Base-by-base conservation (phyloP, 2,888 invertebrate species). In the Hirudinaria manillensis region DNA sequence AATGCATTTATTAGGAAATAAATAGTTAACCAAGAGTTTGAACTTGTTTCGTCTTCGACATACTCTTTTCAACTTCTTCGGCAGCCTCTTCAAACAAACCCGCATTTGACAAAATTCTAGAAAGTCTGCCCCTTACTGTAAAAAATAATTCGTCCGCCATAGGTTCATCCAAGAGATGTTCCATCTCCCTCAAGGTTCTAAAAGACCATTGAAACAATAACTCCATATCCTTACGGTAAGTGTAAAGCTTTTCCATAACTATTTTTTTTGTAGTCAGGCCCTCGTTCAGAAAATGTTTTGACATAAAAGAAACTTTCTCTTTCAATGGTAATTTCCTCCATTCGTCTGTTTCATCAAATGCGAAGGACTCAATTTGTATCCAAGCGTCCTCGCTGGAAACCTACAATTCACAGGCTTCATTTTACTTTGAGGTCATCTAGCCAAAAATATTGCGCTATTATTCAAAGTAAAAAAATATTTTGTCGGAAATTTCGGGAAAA, bases 21-120 rank as follows among this genome's bases (percentile, higher is more conserved):
- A 45, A 7, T 45, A 45, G 45, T 7, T 29, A 61, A 29, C 29
- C 61, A 6, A 1, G 24, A 24, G 61, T 24, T 61, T 61, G 61
- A 24, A 7, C 61, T 51, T 13, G 65, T 16, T 34, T 70, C 32
- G 55, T 13, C 51, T 45, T 70, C 10, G 70, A 68, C 51, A 77
- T 55, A 38, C 53, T 76, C 32, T 38, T 75, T 45, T 76, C 77
- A 13, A 77, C 66, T 29, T 75, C 72, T 19, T 75, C 74, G 38
- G 75, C 75, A 19, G 77, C 77, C 34, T 77, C 78, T 36, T 77
- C 78, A 29, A 74, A 76, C 24, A 71, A 55, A 0, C 77, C 76
- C 34, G 77, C 67, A 13, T 66, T 72, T 16, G 78, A 77, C 32
- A 77, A 36, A 19, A 78, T 56, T 53, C 78, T 36, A 36, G 72